Evolutionary conservation across 2,797 vertebrate species (phyloP).

Genomic region (Chloroceryle amazona): DNA sequence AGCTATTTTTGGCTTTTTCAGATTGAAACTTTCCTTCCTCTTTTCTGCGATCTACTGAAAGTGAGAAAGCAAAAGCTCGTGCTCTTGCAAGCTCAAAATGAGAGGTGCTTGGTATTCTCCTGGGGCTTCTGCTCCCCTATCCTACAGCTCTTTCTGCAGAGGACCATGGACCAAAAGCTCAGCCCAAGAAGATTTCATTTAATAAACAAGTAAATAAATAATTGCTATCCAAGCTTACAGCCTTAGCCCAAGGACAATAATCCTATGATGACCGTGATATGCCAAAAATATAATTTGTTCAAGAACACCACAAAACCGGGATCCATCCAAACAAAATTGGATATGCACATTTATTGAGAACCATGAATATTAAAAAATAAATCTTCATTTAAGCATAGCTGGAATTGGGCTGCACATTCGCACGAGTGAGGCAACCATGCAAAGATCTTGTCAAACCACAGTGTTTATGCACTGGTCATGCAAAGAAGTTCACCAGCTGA

Average conservation of each 20-base stretch:
- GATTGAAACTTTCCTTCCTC: background rate
- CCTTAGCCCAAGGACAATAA: background rate
- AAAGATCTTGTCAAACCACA: background rate
- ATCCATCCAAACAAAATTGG: background rate
- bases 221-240: background rate
- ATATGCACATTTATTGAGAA: background rate
- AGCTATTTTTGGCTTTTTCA: background rate
- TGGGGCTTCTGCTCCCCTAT: background rate
- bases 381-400: background rate
- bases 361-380: background rate
- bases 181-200: background rate
- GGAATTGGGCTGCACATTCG: background rate
- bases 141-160: background rate
- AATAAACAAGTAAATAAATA: background rate
- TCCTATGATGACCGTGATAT: accelerated
- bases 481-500: background rate
- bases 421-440: background rate
- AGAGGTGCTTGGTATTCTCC: background rate
- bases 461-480: background rate
- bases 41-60: slow-evolving; percentile 5
- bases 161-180: background rate
- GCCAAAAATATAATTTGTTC: background rate
- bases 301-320: background rate
- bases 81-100: background rate
- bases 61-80: background rate